phyloP scores from a whole-genome alignment of 2,888 invertebrate species.

The Eledone cirrhosa region DNA sequence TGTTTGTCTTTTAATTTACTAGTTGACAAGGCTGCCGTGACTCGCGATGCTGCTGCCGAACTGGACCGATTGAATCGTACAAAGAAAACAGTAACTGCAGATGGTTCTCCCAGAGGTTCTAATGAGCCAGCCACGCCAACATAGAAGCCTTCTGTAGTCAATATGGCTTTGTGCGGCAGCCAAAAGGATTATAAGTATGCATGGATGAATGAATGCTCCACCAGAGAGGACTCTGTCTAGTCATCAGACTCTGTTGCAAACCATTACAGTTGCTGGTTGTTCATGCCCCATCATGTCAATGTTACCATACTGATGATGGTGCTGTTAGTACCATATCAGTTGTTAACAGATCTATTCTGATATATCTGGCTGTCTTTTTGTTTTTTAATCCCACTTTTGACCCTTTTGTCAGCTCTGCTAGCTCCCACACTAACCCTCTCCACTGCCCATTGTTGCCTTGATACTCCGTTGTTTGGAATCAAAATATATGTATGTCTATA shows the following conservation, averaged over 20 bases:
- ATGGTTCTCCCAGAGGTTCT: conserved; percentile 19
- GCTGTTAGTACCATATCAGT: neutral
- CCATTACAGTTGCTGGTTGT: conserved; percentile 14
- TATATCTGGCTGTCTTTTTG: no score
- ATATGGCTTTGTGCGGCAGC: conserved; percentile 22
- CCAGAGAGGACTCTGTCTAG: conserved; percentile 10
- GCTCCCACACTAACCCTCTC: no score
- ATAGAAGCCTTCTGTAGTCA: conserved; percentile 1
- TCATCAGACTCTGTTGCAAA: conserved; percentile 19
- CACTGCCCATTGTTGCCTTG: no score
- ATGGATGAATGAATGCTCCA: conserved; percentile 21
- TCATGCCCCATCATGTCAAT: no score
- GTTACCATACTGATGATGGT: neutral
- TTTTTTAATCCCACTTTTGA: no score
- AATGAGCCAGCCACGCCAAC: conserved; percentile 21
- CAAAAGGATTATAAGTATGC: conserved; percentile 1
- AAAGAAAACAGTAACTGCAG: conserved; percentile 64
- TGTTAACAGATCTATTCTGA: neutral
- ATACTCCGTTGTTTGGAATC: no score
- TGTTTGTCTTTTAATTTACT: neutral
- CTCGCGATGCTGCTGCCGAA: conserved; percentile 92
- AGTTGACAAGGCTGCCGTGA: conserved; percentile 78
- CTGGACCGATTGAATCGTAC: conserved; percentile 85
- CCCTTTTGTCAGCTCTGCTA: neutral
- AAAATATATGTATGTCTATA: no score